Evolutionary conservation across 30 jellyfish, hydroid and myxozoan species (phyloP).

Genomic region (Aurelia sp.): DNA sequence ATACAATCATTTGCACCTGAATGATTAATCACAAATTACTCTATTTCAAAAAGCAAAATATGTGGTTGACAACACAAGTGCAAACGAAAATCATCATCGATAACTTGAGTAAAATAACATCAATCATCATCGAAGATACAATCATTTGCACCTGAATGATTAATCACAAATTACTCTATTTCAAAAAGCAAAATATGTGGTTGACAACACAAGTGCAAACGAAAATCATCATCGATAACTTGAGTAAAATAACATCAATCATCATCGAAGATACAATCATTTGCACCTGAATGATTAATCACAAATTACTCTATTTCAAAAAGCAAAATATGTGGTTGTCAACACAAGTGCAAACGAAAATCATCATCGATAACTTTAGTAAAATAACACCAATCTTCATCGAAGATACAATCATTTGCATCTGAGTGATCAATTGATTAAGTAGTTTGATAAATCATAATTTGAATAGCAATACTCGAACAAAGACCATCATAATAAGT

Average conservation of each 20-base stretch:
- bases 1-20: constrained; percentile 53
- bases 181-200: too few species aligned
- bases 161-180: background rate
- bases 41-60: background rate
- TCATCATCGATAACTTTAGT: constrained; percentile 35
- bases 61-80: background rate
- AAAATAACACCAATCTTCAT: constrained; percentile 39
- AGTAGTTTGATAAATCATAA: too few species aligned
- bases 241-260: constrained; percentile 51
- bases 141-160: constrained; percentile 40
- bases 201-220: constrained; percentile 19
- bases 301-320: background rate
- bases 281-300: constrained; percentile 19
- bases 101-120: constrained; percentile 49
- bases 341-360: constrained; percentile 30
- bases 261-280: constrained; percentile 45
- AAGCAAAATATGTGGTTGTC: too few species aligned
- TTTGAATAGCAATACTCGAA: constrained; percentile 3
- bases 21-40: background rate
- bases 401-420: constrained; percentile 30
- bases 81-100: constrained; percentile 46
- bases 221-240: constrained; percentile 32
- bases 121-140: constrained; percentile 35
- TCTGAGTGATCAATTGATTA: background rate
- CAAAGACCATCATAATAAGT: constrained; percentile 18